A percentile compares a stretch with the other conserved stretches of the same genome.
Conservation (phyloP, 1,140 invertebrate species). For the Amyelois transitella region DNA sequence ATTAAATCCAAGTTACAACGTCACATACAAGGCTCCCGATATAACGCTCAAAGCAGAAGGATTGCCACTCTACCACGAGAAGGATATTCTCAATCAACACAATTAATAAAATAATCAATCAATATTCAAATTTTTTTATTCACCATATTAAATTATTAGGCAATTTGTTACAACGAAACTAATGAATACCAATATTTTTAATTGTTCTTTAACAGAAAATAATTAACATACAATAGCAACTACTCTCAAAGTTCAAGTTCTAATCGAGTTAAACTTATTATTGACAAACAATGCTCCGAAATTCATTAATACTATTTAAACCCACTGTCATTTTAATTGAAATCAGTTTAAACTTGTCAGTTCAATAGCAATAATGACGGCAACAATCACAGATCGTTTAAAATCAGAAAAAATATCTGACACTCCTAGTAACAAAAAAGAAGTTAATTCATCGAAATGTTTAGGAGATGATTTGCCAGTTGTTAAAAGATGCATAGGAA, state of each 20-base stretch:
- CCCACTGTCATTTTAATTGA: neutral
- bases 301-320: neutral
- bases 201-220: neutral
- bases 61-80: conserved; percentile 47
- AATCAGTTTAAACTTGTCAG: neutral
- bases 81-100: no score
- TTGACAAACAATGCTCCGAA: neutral
- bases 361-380: neutral
- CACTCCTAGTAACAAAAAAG: neutral
- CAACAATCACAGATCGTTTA: neutral
- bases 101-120: no score
- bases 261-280: neutral
- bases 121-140: no score
- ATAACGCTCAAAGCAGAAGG: conserved; percentile 39
- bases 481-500: conserved; percentile 49
- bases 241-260: neutral
- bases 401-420: neutral
- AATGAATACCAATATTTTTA: neutral
- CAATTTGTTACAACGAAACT: neutral
- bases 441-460: neutral
- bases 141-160: no score
- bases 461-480: neutral
- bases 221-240: neutral
- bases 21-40: conserved; percentile 34
- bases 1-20: conserved; percentile 48